Evolutionary conservation across 2,888 invertebrate species (phyloP).

Genomic region (Gymnosoma rotundatum): DNA sequence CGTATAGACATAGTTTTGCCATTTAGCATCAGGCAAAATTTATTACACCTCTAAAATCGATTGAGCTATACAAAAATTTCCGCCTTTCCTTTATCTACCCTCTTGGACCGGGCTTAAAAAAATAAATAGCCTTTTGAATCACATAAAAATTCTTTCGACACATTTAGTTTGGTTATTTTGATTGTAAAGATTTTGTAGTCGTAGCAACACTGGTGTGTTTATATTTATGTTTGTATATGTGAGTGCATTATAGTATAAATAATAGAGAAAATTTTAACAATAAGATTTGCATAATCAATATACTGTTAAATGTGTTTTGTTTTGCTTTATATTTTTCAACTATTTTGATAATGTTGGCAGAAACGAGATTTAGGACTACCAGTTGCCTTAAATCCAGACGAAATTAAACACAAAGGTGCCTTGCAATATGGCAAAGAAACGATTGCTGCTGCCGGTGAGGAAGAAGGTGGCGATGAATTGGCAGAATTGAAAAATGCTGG

Average conservation of each 20-base stretch:
- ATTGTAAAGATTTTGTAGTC: no score
- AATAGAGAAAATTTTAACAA: conserved; percentile 28
- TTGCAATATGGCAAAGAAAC: conserved; percentile 64
- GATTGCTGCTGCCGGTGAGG: conserved; percentile 47
- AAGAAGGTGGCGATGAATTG: conserved; percentile 59
- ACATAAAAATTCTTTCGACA: no score
- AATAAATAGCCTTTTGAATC: no score
- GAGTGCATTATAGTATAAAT: conserved; percentile 22
- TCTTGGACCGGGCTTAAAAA: no score
- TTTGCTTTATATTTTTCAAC: conserved; percentile 5
- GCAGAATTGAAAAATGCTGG: conserved; percentile 69
- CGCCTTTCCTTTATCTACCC: no score
- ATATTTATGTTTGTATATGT: not conserved
- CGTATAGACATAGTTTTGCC: no score
- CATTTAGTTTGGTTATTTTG: no score
- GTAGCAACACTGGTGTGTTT: not conserved
- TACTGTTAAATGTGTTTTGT: not conserved
- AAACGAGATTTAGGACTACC: conserved; percentile 80
- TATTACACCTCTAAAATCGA: no score
- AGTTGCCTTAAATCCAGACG: conserved; percentile 70
- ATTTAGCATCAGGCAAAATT: no score
- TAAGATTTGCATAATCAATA: conserved; percentile 55
- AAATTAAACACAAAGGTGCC: conserved; percentile 67
- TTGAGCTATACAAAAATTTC: no score
- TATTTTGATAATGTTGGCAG: conserved; percentile 68